Conservation (phyloP, 2,888 invertebrate species). For the Parasteatoda lunata region DNA sequence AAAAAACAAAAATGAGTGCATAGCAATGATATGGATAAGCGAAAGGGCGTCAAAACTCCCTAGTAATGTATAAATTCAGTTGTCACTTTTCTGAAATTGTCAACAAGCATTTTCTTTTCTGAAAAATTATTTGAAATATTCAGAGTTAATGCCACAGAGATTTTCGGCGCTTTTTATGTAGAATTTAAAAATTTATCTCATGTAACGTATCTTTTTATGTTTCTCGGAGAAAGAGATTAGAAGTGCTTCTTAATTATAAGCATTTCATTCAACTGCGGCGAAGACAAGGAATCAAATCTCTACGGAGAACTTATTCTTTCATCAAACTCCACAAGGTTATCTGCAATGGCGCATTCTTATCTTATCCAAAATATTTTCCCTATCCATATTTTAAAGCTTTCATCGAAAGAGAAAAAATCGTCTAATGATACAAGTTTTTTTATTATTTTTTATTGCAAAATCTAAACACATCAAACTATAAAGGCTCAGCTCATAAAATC, state of each 20-base stretch:
- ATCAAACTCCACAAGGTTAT: background rate
- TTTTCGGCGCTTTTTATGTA: too few relatives aligned
- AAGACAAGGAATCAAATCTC: background rate
- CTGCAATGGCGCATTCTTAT: background rate
- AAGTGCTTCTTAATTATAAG: background rate
- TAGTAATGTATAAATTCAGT: too few relatives aligned
- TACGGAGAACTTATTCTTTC: background rate
- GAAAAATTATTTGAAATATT: too few relatives aligned
- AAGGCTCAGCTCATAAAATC: background rate
- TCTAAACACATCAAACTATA: slow-evolving; percentile 7
- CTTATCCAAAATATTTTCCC: background rate
- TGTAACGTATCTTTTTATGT: too few relatives aligned
- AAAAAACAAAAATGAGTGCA: too few relatives aligned
- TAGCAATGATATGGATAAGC: too few relatives aligned
- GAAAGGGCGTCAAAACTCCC: too few relatives aligned
- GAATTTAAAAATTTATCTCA: too few relatives aligned
- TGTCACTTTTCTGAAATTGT: too few relatives aligned
- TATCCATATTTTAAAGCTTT: background rate
- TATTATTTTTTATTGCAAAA: background rate
- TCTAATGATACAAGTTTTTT: background rate
- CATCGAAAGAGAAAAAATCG: background rate
- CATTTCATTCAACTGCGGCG: background rate
- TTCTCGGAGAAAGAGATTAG: too few relatives aligned
- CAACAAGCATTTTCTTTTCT: too few relatives aligned
- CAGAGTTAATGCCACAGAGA: too few relatives aligned